Evolutionary conservation across 2,113 vertebrate genomes (phyloP).

Genomic region (Lynx canadensis): DNA sequence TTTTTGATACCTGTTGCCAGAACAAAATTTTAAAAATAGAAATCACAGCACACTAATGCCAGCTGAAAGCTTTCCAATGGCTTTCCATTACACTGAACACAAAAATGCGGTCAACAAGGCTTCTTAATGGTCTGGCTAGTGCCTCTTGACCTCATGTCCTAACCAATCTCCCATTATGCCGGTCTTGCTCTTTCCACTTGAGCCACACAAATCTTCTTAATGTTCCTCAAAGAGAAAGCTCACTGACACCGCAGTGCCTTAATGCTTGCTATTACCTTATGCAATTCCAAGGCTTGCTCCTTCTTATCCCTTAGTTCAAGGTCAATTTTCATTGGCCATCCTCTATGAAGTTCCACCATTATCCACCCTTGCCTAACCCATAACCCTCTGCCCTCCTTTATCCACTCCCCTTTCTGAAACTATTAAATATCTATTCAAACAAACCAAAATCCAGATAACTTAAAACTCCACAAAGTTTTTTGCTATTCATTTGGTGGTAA

Average conservation of each 20-base stretch:
- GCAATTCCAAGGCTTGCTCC: neutral
- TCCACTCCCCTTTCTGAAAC: constrained; percentile 6
- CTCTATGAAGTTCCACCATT: neutral
- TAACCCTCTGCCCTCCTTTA: neutral
- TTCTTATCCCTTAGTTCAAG: neutral
- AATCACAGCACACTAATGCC: neutral
- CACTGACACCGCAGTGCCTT: neutral
- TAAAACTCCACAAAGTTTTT: neutral
- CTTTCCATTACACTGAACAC: neutral
- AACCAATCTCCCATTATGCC: neutral
- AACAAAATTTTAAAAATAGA: neutral
- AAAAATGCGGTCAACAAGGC: neutral
- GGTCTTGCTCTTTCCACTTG: neutral
- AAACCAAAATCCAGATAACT: neutral
- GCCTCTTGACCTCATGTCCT: neutral
- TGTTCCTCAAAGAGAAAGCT: neutral
- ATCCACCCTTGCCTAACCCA: neutral
- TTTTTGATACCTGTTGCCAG: neutral
- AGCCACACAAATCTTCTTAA: neutral
- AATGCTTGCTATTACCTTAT: neutral
- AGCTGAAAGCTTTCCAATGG: neutral
- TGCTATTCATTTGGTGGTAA: neutral
- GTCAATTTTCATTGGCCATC: neutral
- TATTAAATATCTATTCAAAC: neutral
- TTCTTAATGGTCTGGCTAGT: neutral